Conservation (phyloP, 2,888 invertebrate species). For the Temnothorax ravouxi region DNA sequence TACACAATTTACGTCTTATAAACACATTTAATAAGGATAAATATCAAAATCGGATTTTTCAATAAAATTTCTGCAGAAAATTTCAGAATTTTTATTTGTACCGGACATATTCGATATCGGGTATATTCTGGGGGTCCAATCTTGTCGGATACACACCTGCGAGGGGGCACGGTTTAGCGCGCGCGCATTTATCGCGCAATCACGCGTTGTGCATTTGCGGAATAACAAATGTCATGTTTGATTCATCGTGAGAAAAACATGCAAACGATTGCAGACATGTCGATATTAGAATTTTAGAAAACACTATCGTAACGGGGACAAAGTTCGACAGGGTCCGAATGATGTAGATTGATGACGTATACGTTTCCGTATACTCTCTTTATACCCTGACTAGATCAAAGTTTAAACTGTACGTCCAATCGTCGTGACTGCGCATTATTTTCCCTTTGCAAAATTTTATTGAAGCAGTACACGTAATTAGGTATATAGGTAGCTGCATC, state of each 20-base stretch:
- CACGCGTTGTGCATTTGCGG: slow-evolving; percentile 44
- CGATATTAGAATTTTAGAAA: slow-evolving; percentile 16
- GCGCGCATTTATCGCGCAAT: slow-evolving; percentile 61
- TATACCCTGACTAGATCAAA: slow-evolving; percentile 10
- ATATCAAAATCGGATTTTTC: neutral
- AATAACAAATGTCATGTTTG: slow-evolving; percentile 33
- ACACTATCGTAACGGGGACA: neutral
- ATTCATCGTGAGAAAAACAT: neutral
- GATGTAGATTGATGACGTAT: neutral
- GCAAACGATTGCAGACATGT: neutral
- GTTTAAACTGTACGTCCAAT: slow-evolving; percentile 29
- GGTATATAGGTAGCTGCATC: too few species aligned
- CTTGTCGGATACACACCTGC: neutral
- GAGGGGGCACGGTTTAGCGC: slow-evolving; percentile 46
- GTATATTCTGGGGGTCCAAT: neutral
- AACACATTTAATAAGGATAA: neutral
- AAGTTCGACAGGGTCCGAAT: slow-evolving; percentile 10
- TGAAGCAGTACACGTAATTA: neutral
- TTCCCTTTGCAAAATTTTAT: neutral
- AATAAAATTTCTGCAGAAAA: neutral
- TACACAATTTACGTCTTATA: neutral
- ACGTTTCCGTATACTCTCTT: neutral
- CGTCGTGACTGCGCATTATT: slow-evolving; percentile 1
- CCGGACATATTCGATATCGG: neutral
- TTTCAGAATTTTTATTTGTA: neutral